Base-by-base conservation (phyloP, 1,140 invertebrate genomes). In the Probaryconus sp. region DNA sequence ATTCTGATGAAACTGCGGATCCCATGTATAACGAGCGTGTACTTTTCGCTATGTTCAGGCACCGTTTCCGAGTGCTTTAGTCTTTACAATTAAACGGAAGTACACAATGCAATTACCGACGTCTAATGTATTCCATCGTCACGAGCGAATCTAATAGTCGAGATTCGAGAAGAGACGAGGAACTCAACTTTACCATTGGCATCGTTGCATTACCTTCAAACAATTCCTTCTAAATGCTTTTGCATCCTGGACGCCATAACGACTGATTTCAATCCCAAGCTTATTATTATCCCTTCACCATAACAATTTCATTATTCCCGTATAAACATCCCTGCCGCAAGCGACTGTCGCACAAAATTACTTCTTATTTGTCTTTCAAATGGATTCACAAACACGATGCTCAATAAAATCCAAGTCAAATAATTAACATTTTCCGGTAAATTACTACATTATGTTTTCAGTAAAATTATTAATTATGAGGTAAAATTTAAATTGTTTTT, bases 41-140 rank as follows among this genome's bases (percentile, higher is more conserved):
- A 70, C 67, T 70, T 76, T 76, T 61, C 53, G 13, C 17, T 43
- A 53, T 60, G 43, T 42, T 43, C 51, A 53, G 45, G 30, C 43
- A n/a, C 50, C 37, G 35, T 69, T 75, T 60, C 60, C 33, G 53
- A 60, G 58, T 45, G 21, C 47, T 67, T 67, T 67, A 48, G 63
- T 61, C 47, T 55, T 67, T 61, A 51, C 60, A 76, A 76, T 76
- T 76, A 76, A 60, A 76, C 21, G 21, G 65, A 70, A 70, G 72
- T 76, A 76, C 60, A 67, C 72, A 69, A 69, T 37, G 43, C 72
- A 69, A 75, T 75, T 75, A 75, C 71, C 33, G 58, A 58, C 61
- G 65, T 65, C 53, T 70, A 76, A 76, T 76, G 61, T 76, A 76
- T 76, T 75, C 72, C 45, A 69, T 50, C 51, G 58, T 75, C 64